A percentile compares a stretch with the other conserved stretches of the same genome.
Conservation (phyloP, 2,888 invertebrate genomes). For the Pemphredon lugubris region DNA sequence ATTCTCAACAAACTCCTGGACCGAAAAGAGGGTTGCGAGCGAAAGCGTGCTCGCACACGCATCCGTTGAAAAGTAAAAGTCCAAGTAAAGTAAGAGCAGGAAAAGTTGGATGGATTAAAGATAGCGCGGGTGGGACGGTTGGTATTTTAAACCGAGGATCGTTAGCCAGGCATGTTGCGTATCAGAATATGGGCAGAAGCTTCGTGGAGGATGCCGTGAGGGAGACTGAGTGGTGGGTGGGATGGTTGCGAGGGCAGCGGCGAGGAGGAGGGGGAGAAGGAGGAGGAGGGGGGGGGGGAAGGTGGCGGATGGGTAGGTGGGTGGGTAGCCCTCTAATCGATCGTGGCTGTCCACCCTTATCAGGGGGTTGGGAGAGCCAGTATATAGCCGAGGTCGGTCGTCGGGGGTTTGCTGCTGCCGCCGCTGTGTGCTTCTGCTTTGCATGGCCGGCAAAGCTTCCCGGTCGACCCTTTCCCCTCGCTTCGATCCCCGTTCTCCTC, state of each 20-base stretch:
- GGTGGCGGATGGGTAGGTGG: constrained; percentile 64
- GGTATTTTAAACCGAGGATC: constrained; percentile 62
- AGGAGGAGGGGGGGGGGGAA: constrained; percentile 36
- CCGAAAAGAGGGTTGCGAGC: constrained; percentile 19
- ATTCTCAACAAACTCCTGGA: too few species aligned
- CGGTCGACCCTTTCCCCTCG: constrained; percentile 51
- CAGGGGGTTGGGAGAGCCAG: constrained; percentile 75
- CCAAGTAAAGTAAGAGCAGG: constrained; percentile 17
- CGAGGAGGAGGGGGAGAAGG: constrained; percentile 70
- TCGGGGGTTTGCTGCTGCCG: constrained; percentile 61
- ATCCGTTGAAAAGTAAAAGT: constrained; percentile 21
- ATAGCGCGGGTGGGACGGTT: constrained; percentile 35
- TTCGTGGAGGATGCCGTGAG: constrained; percentile 57
- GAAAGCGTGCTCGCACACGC: constrained; percentile 39
- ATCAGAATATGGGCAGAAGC: constrained; percentile 70
- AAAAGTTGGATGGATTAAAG: constrained; percentile 34
- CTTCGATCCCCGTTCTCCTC: constrained; percentile 31
- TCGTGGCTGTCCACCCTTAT: constrained; percentile 82
- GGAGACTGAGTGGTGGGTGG: constrained; percentile 58
- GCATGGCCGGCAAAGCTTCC: constrained; percentile 76
- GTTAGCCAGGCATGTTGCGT: constrained; percentile 73
- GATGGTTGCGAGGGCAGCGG: constrained; percentile 45
- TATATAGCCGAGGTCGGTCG: constrained; percentile 70
- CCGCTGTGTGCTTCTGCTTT: constrained; percentile 70
- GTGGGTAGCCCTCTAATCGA: constrained; percentile 80